Conservation (phyloP, 2,797 vertebrate genomes). For the Sebastes cheni region DNA sequence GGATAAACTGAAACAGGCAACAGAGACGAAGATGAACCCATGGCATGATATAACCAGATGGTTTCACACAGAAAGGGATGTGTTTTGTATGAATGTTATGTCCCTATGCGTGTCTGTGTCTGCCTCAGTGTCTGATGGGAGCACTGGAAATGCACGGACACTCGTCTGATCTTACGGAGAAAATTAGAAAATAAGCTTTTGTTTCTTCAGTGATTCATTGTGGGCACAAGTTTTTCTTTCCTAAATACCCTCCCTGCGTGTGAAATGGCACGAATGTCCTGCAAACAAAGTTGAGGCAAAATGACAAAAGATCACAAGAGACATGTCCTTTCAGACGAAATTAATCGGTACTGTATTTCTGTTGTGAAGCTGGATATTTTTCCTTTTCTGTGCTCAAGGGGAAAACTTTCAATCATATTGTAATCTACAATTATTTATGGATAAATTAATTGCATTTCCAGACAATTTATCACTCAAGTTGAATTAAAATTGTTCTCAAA, state of each 20-base stretch:
- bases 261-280: conserved; percentile 11
- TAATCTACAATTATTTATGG: neutral
- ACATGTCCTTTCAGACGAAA: neutral
- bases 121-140: conserved; percentile 28
- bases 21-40: neutral
- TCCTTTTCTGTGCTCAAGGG: neutral
- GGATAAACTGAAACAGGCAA: neutral
- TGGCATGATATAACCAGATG: neutral
- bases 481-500: neutral
- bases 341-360: neutral
- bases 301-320: neutral
- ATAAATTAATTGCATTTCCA: neutral
- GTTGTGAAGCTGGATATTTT: neutral
- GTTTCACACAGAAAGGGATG: neutral
- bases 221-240: conserved; percentile 6
- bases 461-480: neutral
- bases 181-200: conserved; percentile 17
- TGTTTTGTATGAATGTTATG: neutral
- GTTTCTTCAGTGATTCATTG: conserved; percentile 32
- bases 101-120: conserved; percentile 1
- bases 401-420: neutral
- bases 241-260: neutral
- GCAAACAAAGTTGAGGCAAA: neutral
- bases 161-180: neutral
- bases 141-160: conserved; percentile 9